A percentile compares a stretch with the other conserved stretches of the same genome.
Conservation (phyloP, 53 echinoderm and acorn worm genomes). For the Astropecten irregularis region DNA sequence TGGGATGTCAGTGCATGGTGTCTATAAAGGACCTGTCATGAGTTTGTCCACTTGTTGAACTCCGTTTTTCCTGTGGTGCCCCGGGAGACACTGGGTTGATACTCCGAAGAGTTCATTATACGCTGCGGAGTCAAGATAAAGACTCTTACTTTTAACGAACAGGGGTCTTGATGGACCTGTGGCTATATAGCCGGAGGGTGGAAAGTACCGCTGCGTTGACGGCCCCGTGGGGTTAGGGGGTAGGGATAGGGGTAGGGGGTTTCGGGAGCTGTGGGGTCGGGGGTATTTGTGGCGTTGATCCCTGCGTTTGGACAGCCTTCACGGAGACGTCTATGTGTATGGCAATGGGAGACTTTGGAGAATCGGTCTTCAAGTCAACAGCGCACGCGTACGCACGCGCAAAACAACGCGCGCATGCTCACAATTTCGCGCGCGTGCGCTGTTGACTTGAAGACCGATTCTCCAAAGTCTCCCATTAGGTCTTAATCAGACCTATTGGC, state of each 20-base stretch:
- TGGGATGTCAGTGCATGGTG: too few relatives aligned
- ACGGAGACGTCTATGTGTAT: not conserved
- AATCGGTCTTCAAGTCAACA: too few relatives aligned
- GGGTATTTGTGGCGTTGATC: too few relatives aligned
- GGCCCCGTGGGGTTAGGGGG: not conserved
- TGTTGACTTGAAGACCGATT: too few relatives aligned
- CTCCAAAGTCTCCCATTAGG: too few relatives aligned
- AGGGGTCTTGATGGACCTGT: conserved; percentile 1
- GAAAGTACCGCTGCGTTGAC: not conserved
- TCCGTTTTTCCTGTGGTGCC: conserved; percentile 13
- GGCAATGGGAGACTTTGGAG: too few relatives aligned
- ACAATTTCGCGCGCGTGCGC: too few relatives aligned
- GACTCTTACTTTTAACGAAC: conserved; percentile 28
- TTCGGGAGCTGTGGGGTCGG: too few relatives aligned
- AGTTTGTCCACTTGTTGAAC: conserved; percentile 39
- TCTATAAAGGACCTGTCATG: not conserved
- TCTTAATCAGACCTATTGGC: too few relatives aligned
- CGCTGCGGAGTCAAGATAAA: conserved; percentile 36
- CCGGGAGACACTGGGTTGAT: conserved; percentile 10
- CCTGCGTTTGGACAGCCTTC: not conserved
- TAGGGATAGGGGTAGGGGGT: not conserved
- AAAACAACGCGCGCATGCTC: too few relatives aligned
- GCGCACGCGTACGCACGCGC: too few relatives aligned
- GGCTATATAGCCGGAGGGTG: not conserved
- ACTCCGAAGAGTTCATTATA: not conserved